Conservation (phyloP, 2,888 invertebrate genomes). For the Diplazon laetatorius region DNA sequence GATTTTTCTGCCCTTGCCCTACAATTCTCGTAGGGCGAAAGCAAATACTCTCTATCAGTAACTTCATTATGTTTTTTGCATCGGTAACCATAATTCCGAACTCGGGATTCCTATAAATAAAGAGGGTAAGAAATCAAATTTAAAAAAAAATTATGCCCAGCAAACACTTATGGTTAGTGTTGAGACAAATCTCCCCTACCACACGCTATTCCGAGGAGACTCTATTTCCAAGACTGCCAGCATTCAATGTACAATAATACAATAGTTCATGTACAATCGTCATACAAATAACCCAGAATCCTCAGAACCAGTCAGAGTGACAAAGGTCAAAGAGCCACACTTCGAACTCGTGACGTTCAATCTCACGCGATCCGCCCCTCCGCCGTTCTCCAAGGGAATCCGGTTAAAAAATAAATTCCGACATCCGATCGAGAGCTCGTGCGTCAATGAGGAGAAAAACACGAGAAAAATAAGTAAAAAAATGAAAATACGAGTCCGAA, state of each 20-base stretch:
- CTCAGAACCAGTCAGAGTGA: neutral
- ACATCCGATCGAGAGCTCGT: no score
- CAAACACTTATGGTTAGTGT: no score
- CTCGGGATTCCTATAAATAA: no score
- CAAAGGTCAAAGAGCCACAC: constrained; percentile 10
- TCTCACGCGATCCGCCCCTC: neutral
- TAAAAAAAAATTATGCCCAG: no score
- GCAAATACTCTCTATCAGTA: no score
- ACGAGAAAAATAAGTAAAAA: neutral
- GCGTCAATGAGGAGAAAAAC: neutral
- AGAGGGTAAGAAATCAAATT: no score
- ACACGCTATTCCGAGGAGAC: neutral
- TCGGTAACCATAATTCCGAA: no score
- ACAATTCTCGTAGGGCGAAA: no score
- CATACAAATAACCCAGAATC: neutral
- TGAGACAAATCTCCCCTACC: neutral
- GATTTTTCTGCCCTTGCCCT: no score
- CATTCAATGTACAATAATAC: constrained; percentile 2
- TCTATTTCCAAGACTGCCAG: neutral
- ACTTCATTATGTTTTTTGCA: no score
- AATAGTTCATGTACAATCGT: constrained; percentile 12
- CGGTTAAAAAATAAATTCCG: neutral
- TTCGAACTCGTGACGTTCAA: constrained; percentile 2
- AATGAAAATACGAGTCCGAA: neutral
- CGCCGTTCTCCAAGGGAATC: neutral